These are phyloP conservation scores for Cheirogaleus medius DNA, from an alignment of 2,113 vertebrate species.

Conservation along the genomic window DNA sequence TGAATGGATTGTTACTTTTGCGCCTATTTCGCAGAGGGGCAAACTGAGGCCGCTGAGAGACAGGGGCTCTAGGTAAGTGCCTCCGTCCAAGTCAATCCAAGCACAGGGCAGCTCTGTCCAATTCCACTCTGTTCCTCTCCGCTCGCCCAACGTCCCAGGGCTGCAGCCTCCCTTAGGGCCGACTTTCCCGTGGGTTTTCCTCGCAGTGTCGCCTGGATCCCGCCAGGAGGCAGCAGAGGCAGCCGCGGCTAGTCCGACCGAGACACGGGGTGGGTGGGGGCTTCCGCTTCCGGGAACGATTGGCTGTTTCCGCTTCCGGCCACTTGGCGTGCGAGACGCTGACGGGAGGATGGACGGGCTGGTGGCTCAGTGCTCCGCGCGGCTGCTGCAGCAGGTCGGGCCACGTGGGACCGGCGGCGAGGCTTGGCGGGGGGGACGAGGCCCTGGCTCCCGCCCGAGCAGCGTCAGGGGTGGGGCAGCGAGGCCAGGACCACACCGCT, in stretches of 20 bases:
- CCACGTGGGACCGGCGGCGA: background rate
- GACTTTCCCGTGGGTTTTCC: rapidly evolving
- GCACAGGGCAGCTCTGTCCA: background rate
- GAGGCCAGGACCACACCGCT: too few relatives aligned
- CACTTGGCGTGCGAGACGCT: background rate
- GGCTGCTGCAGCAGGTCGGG: conserved; percentile 90
- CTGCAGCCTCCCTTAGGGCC: rapidly evolving
- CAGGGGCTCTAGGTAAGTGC: background rate
- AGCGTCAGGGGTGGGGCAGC: background rate
- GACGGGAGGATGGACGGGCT: conserved; percentile 85
- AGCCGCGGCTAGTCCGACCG: rapidly evolving
- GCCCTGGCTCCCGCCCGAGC: background rate
- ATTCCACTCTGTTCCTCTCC: too few relatives aligned
- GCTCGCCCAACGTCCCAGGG: rapidly evolving
- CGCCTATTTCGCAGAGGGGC: background rate
- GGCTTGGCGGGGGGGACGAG: too few relatives aligned
- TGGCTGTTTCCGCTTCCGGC: conserved; percentile 59
- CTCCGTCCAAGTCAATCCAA: background rate
- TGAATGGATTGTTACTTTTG: background rate
- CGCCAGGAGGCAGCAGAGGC: conserved; percentile 56
- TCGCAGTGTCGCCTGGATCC: background rate
- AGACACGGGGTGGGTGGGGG: rapidly evolving
- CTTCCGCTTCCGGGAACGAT: conserved; percentile 19
- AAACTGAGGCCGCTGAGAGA: background rate
- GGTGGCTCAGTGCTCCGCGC: conserved; percentile 82